Evolutionary conservation across 1,140 invertebrate genomes (phyloP).

Genomic region (Notospermus geniculatus): DNA sequence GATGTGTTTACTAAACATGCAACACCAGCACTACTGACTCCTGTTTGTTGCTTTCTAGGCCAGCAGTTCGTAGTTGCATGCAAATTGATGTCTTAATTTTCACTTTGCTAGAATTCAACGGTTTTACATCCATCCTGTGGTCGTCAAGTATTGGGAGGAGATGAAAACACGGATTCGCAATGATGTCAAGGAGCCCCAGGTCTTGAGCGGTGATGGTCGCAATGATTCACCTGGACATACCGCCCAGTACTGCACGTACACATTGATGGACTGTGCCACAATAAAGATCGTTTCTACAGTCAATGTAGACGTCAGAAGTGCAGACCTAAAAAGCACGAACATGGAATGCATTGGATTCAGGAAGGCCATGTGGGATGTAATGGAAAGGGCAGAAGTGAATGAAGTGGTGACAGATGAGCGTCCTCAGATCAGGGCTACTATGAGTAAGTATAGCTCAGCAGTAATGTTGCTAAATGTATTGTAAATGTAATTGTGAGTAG

Average conservation of each 20-base stretch:
- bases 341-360: constrained; percentile 14
- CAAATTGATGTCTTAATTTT: no score
- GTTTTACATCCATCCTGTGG: neutral
- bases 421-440: no score
- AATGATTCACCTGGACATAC: constrained; percentile 19
- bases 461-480: no score
- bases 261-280: constrained; percentile 18
- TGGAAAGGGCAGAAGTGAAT: no score
- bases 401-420: no score
- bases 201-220: constrained; percentile 20
- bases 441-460: no score
- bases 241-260: constrained; percentile 23
- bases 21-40: no score
- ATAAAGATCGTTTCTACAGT: constrained; percentile 15
- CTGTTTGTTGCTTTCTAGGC: no score
- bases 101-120: neutral
- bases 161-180: neutral
- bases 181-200: neutral
- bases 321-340: constrained; percentile 11
- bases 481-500: no score
- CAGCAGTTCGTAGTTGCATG: no score
- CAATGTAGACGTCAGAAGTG: constrained; percentile 17
- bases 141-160: neutral
- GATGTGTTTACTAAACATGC: constrained; percentile 10
- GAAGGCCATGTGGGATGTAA: neutral